Conservation (phyloP, 2,113 vertebrate genomes). For the Petrocephalus microphthalmus region DNA sequence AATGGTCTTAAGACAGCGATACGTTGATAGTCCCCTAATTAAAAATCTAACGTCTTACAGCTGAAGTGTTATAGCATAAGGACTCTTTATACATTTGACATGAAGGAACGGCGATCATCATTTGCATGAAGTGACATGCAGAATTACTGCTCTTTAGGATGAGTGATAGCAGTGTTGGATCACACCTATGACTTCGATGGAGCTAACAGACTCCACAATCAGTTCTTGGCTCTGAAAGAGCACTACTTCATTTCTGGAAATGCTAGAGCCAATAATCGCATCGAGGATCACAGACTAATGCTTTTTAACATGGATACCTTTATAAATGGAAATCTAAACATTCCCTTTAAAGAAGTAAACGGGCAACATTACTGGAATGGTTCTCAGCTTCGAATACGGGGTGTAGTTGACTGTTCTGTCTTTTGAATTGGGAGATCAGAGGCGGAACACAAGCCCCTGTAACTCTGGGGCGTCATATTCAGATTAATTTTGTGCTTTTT, state of each 20-base stretch:
- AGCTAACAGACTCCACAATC: not conserved
- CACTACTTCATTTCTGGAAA: not conserved
- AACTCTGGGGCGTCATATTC: not conserved
- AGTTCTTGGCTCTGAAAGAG: not conserved
- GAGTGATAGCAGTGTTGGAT: conserved; percentile 1
- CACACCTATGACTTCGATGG: not conserved
- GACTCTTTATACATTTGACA: not conserved
- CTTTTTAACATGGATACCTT: not conserved
- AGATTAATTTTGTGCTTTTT: not conserved
- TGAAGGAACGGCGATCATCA: not conserved
- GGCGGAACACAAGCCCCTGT: not conserved
- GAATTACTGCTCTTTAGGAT: not conserved
- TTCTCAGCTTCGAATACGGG: not conserved
- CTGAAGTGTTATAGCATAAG: not conserved
- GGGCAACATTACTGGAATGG: no score
- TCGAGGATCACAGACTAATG: not conserved
- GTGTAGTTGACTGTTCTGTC: no score
- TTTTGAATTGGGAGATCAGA: not conserved
- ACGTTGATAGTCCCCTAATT: not conserved
- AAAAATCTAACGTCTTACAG: not conserved
- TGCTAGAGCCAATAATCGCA: not conserved
- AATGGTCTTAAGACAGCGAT: not conserved
- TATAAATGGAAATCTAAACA: not conserved
- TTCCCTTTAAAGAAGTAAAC: not conserved
- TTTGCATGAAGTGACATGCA: not conserved